Base-by-base conservation (phyloP, 2,888 invertebrate species). In the Ormyrus nitidulus region DNA sequence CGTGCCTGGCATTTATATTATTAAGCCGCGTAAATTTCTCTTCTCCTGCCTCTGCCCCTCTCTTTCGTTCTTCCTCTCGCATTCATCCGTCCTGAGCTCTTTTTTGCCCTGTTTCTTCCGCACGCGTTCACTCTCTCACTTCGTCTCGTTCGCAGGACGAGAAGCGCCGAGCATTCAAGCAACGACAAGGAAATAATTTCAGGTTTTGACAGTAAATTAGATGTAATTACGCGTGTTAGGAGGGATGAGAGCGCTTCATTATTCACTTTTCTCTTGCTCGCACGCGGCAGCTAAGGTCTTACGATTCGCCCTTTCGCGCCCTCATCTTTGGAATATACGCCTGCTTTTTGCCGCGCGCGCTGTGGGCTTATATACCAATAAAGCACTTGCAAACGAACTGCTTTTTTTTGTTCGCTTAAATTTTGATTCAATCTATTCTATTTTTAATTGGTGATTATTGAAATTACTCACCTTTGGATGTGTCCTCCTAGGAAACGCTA, bases 401-500 rank as follows among this genome's bases (percentile, higher is more conserved):
- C 5, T 68, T 10, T 54, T 11, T 68, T 54, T 48, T 34, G 9
- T 11, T 34, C 34, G 34, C 5, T 64, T 19, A 7, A 9, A 13
- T 51, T 65, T 13, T 13, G 8, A 9, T 9, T n/a, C 6, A 51
- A 8, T n/a, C 34, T 2, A 49, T 19, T 19, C 9, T 66, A 51
- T n/a, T 19, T 0, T 13, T 10, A 51, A 49, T 13, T 56, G 6
- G 56, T 69, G 2, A 9, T 64, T 44, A 19, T 62, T 10, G 44
- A 13, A 64, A 34, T 10, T n/a, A n/a, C 96, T 95, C 94, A 98
- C 98, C 96, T 98, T 98, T 92, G 98, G 98, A 93, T 98, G 98
- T 93, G 98, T 97, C 95, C 98, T 95, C 93, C 99, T 96, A 88
- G 99, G 99, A 93, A 99, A 99, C 92, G 99, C 99, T 92, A 99